Percentiles rank a stretch among this genome's conserved stretches.
These are phyloP conservation scores for Drosophila meridiana DNA, from an alignment of 2,888 invertebrate genomes.

Conservation along the genomic window DNA sequence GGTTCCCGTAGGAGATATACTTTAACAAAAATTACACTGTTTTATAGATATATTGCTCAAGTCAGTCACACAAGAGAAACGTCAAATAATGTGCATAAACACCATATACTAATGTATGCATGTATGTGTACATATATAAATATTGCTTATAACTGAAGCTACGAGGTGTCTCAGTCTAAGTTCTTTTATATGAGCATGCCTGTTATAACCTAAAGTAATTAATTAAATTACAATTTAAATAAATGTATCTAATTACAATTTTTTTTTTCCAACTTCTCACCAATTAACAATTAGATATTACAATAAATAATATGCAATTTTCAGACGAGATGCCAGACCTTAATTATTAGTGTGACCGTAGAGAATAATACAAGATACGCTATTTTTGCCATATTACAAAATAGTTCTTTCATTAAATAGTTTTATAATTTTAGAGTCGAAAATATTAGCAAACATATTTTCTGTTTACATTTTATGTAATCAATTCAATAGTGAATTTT, in stretches of 20 bases:
- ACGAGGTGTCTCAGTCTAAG: no score
- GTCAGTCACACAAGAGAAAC: background rate
- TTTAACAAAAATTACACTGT: background rate
- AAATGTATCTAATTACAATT: background rate
- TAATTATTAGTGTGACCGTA: constrained; percentile 1
- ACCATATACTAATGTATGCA: background rate
- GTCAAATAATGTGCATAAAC: background rate
- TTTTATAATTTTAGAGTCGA: background rate
- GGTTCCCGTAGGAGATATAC: background rate
- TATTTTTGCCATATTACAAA: background rate
- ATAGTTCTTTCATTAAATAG: background rate
- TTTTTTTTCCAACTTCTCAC: background rate
- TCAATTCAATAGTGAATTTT: background rate
- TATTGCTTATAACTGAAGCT: no score
- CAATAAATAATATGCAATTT: background rate
- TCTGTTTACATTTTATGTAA: background rate
- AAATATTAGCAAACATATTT: background rate
- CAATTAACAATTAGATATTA: background rate
- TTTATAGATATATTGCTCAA: background rate
- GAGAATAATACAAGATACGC: background rate
- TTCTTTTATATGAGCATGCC: no score
- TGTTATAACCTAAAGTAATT: background rate
- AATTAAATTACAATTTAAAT: no score
- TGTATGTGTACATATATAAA: background rate
- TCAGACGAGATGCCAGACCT: constrained; percentile 3